A percentile compares a stretch with the other conserved stretches of the same genome.
Evolutionary conservation across 1,140 invertebrate species (phyloP).

Genomic region (Lysiphlebus fabarum): DNA sequence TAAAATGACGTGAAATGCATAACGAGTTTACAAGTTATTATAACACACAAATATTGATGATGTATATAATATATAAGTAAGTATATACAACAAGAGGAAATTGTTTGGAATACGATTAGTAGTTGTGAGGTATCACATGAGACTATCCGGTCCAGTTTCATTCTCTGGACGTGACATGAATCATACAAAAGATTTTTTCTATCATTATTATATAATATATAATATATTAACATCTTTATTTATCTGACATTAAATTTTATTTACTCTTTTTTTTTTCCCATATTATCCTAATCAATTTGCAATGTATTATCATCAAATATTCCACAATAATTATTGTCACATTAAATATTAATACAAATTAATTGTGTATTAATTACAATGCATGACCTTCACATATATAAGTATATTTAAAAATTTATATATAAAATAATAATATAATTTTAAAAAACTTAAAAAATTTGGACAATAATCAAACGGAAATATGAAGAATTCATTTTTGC

Average conservation of each 20-base stretch:
- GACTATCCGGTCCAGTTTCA: conserved; percentile 23
- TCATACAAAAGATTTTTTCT: conserved; percentile 18
- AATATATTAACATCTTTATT: neutral
- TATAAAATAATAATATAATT: too few species aligned
- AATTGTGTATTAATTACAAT: neutral
- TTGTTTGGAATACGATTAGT: conserved; percentile 20
- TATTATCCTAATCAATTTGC: neutral
- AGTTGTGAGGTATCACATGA: conserved; percentile 18
- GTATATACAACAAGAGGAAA: neutral
- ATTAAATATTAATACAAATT: too few species aligned
- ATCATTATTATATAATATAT: too few species aligned
- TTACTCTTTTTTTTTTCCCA: neutral
- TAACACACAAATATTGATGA: conserved; percentile 1
- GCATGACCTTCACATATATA: conserved; percentile 2
- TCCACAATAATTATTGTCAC: neutral
- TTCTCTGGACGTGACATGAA: conserved; percentile 21
- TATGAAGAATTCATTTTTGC: conserved; percentile 7
- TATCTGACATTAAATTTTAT: neutral
- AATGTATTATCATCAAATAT: conserved; percentile 3
- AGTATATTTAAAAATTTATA: too few species aligned
- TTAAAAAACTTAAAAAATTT: conserved; percentile 2
- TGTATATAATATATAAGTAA: conserved; percentile 2
- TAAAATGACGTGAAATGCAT: conserved; percentile 20
- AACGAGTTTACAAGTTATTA: conserved; percentile 15
- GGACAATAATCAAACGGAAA: conserved; percentile 23